Evolutionary conservation across 1,140 invertebrate genomes (phyloP).

Genomic region (Ectropis grisescens): DNA sequence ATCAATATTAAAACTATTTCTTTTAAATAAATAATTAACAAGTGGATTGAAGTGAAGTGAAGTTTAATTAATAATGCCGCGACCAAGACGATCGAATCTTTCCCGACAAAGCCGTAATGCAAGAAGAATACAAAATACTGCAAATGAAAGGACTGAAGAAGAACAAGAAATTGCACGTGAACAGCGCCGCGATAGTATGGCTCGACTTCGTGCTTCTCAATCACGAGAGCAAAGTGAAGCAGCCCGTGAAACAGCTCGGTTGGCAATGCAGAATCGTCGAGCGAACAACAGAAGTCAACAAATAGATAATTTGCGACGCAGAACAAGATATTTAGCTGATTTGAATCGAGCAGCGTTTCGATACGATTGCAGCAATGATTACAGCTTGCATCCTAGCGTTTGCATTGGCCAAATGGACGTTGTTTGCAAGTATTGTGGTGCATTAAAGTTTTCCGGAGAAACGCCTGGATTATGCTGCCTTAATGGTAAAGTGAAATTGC

Average conservation of each 20-base stretch:
- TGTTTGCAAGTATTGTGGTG: slow-evolving; percentile 25
- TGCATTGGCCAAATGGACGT: slow-evolving; percentile 23
- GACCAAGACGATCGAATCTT: too few relatives aligned
- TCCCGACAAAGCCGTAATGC: not conserved
- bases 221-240: slow-evolving; percentile 35
- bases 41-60: too few relatives aligned
- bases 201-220: slow-evolving; percentile 28
- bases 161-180: slow-evolving; percentile 18
- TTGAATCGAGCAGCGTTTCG: slow-evolving; percentile 21
- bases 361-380: slow-evolving; percentile 42
- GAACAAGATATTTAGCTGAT: slow-evolving; percentile 31
- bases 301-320: slow-evolving; percentile 31
- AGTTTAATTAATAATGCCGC: too few relatives aligned
- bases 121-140: not conserved
- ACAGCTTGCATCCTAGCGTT: slow-evolving; percentile 28
- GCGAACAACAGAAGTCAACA: slow-evolving; percentile 27
- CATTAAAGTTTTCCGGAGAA: slow-evolving; percentile 36
- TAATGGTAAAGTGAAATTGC: slow-evolving; percentile 22
- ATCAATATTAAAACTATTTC: too few relatives aligned
- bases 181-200: slow-evolving; percentile 27
- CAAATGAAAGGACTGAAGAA: too few relatives aligned
- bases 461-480: slow-evolving; percentile 29
- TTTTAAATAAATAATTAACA: too few relatives aligned
- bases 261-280: slow-evolving; percentile 25
- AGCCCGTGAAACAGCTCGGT: slow-evolving; percentile 40